Evolutionary conservation across 2,888 invertebrate genomes (phyloP), one percentile per base, ranked within the genome.

Genomic region (Tineola bisselliella): DNA sequence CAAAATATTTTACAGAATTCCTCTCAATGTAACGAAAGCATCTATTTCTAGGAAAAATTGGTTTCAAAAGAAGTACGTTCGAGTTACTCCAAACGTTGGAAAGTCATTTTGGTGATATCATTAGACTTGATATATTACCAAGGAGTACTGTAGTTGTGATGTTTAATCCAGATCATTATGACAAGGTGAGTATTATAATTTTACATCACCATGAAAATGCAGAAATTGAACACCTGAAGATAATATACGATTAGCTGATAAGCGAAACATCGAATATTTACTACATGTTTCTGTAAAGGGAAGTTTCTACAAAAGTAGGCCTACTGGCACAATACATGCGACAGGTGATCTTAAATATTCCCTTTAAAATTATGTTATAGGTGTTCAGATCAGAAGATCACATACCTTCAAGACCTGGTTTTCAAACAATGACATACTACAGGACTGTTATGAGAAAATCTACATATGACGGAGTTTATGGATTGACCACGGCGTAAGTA

Each of bases 341-440:
- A n/a, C n/a, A n/a, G n/a, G n/a, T n/a, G n/a, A n/a, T n/a, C n/a
- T n/a, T n/a, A n/a, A n/a, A n/a, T n/a, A n/a, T n/a, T 25, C 2
- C 25, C 25, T 25, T 4, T 25, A 25, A 4, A 25, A 4, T 25
- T 4, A 25, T 25, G 25, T 58, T 58, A n/a, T 67, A 84, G 86
- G 75, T 86, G 31, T 87, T 76, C 65, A 74, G 81, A 67, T 73
- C 77, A n/a, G 84, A 88, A 66, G 87, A 87, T 61, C 63, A 66
- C 6, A 76, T 75, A 61, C 86, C 87, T 1, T 66, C 74, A 8
- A 70, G 88, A n/a, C 81, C 80, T 5, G 84, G 81, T 8, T 81
- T 87, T 64, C 69, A 79, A 58, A 75, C 79, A 1, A 64, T 81
- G 5, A 68, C 70, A 11, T 79, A 87, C 69, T 87, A 83, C 64